A percentile compares a stretch with the other conserved stretches of the same genome.
These are phyloP conservation scores for Ceratitis capitata DNA, from an alignment of 1,140 invertebrate species.

Conservation along the genomic window DNA sequence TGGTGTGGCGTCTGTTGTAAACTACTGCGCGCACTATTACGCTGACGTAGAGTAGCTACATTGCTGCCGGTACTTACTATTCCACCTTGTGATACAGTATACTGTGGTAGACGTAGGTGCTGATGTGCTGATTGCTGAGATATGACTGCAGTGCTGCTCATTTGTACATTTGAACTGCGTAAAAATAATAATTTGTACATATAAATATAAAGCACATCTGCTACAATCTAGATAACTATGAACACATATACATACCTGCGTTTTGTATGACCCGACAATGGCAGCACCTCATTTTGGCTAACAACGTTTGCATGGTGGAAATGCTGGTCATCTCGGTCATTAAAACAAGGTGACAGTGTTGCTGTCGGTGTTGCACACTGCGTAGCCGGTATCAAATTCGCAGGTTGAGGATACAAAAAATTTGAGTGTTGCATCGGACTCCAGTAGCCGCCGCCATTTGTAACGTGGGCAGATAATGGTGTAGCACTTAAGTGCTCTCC, in stretches of 20 bases:
- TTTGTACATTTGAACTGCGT: background rate
- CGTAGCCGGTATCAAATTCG: background rate
- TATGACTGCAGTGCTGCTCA: background rate
- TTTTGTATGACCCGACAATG: background rate
- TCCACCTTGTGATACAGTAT: background rate
- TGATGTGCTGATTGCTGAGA: background rate
- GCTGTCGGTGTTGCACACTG: background rate
- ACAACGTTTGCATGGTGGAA: background rate
- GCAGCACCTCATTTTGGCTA: background rate
- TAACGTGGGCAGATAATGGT: background rate
- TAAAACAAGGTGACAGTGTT: background rate
- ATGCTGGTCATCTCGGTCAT: background rate
- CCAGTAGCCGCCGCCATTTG: constrained; percentile 40
- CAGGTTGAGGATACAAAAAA: constrained; percentile 30
- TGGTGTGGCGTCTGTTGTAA: constrained; percentile 1
- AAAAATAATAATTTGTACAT: background rate
- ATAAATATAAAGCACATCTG: background rate
- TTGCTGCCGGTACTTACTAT: background rate
- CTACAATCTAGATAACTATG: no score
- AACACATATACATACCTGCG: background rate
- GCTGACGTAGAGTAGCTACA: background rate
- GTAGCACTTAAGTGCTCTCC: constrained; percentile 39
- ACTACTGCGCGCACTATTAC: background rate
- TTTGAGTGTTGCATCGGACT: constrained; percentile 33
- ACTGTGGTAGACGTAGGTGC: background rate